A percentile compares a stretch with the other conserved stretches of the same genome.
These are phyloP conservation scores for Tachuris rubrigastra DNA, from an alignment of 2,113 vertebrate species.

Conservation along the genomic window DNA sequence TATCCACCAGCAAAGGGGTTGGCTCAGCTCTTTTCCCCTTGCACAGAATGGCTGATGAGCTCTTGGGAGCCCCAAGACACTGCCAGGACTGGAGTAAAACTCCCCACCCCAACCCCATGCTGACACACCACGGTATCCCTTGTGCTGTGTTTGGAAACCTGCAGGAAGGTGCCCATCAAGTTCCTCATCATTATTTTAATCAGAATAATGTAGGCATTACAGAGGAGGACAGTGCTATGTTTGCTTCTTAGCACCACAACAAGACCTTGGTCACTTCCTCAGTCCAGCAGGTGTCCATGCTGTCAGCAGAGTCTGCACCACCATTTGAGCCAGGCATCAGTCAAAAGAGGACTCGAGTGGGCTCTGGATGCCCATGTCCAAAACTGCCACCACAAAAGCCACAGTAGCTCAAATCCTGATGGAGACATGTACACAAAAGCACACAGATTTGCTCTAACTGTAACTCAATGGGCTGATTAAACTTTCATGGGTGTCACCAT, in stretches of 20 bases:
- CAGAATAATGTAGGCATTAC: fast-evolving
- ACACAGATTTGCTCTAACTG: not conserved
- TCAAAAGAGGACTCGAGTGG: fast-evolving
- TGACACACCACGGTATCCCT: not conserved
- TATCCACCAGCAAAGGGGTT: not conserved
- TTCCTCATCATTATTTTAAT: not conserved
- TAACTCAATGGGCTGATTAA: not conserved
- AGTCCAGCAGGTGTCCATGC: not conserved
- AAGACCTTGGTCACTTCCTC: not conserved
- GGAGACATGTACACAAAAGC: fast-evolving
- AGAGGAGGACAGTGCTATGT: not conserved
- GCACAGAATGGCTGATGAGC: not conserved
- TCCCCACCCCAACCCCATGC: not conserved
- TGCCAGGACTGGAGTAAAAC: not conserved
- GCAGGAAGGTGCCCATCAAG: not conserved
- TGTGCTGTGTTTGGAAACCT: not conserved
- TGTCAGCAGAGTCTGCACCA: not conserved
- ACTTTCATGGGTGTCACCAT: not conserved
- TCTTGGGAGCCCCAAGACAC: not conserved
- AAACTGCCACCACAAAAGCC: not conserved
- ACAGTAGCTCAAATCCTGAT: not conserved
- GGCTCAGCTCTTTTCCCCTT: not conserved
- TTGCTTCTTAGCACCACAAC: not conserved
- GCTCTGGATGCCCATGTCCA: fast-evolving
- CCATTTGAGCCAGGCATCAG: not conserved